A percentile compares a stretch with the other conserved stretches of the same genome.
Evolutionary conservation across 2,113 vertebrate species (phyloP).

Genomic region (Toxostoma redivivum): DNA sequence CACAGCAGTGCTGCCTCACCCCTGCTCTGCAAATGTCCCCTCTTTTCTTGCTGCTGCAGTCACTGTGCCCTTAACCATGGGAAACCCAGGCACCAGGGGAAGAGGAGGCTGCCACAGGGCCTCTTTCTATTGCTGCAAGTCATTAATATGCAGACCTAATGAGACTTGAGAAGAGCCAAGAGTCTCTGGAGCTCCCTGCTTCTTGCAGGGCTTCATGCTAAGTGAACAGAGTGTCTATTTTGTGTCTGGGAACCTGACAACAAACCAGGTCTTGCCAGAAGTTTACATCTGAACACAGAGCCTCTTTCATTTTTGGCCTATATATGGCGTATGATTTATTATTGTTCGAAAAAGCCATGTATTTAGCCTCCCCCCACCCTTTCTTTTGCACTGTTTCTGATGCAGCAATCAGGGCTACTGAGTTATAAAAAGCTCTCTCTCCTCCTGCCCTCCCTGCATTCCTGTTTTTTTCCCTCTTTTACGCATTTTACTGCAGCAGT

Average conservation of each 20-base stretch:
- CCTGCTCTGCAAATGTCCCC: slow-evolving; percentile 2
- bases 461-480: not conserved
- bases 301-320: slow-evolving; percentile 74
- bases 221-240: slow-evolving; percentile 84
- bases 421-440: slow-evolving; percentile 54
- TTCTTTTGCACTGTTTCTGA: slow-evolving; percentile 41
- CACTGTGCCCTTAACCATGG: slow-evolving; percentile 59
- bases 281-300: slow-evolving; percentile 78
- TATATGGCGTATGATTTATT: slow-evolving; percentile 78
- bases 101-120: slow-evolving; percentile 68
- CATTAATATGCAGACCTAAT: slow-evolving; percentile 91
- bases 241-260: slow-evolving; percentile 83
- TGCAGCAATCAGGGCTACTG: slow-evolving; percentile 38
- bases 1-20: not conserved
- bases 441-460: slow-evolving; percentile 18
- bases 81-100: slow-evolving; percentile 64
- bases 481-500: slow-evolving; percentile 63
- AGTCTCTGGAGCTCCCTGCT: slow-evolving; percentile 77
- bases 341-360: slow-evolving; percentile 60
- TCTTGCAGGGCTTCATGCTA: slow-evolving; percentile 82
- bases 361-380: slow-evolving; percentile 12
- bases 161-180: slow-evolving; percentile 82
- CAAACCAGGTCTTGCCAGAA: slow-evolving; percentile 82
- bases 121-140: slow-evolving; percentile 81
- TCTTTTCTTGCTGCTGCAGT: slow-evolving; percentile 27